phyloP scores from a whole-genome alignment of 2,113 vertebrate species.

The Delphinapterus leucas region DNA sequence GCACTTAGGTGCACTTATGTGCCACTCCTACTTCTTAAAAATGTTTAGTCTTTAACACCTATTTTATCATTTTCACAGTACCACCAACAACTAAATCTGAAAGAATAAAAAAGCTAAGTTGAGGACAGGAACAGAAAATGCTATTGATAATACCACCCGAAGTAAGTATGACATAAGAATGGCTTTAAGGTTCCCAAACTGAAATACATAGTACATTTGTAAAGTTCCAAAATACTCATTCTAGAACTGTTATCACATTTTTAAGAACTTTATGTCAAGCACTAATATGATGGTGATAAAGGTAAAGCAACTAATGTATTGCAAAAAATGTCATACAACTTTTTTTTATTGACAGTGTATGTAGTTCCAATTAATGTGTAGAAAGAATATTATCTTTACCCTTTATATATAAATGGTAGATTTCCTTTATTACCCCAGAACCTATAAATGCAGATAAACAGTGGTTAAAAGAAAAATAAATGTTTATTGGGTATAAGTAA shows the following conservation, averaged over 20 bases:
- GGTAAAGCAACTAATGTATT: background rate
- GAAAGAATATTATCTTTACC: background rate
- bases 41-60: background rate
- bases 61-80: background rate
- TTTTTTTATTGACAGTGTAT: background rate
- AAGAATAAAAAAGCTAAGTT: background rate
- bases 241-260: background rate
- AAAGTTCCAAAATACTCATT: background rate
- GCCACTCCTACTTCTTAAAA: background rate
- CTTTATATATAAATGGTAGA: background rate
- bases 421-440: background rate
- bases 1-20: background rate
- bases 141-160: background rate
- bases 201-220: background rate
- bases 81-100: background rate
- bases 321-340: background rate
- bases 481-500: background rate
- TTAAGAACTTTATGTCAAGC: background rate
- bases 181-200: background rate
- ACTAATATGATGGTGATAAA: background rate
- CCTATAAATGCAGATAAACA: background rate
- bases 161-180: background rate
- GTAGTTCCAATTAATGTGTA: background rate
- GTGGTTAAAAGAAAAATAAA: conserved; percentile 9
- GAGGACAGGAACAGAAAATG: background rate